phyloP scores from a whole-genome alignment of 2,888 invertebrate genomes.

The Crepidodera aurea region DNA sequence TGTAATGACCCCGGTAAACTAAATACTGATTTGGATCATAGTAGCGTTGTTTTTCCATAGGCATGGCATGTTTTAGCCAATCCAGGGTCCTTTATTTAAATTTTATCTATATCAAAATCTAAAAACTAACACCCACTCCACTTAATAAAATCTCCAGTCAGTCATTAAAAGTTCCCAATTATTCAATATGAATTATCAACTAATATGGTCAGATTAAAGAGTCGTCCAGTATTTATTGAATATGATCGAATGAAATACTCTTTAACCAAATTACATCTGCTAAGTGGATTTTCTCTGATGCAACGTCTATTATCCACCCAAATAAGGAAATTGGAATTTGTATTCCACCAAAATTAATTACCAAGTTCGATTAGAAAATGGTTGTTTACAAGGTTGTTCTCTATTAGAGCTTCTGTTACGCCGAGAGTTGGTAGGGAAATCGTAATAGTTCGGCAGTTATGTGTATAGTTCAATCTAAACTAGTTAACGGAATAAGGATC shows the following conservation, averaged over 20 bases:
- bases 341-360: slow-evolving; percentile 24
- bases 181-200: neutral
- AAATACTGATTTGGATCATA: no score
- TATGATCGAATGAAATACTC: slow-evolving; percentile 7
- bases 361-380: neutral
- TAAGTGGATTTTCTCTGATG: slow-evolving; percentile 18
- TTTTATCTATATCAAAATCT: no score
- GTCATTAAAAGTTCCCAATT: neutral
- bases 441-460: neutral
- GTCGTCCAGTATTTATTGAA: neutral
- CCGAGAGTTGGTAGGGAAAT: neutral
- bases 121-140: no score
- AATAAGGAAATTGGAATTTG: slow-evolving; percentile 19
- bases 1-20: no score
- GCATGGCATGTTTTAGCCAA: no score
- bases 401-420: neutral
- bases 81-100: no score
- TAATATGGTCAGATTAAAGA: neutral
- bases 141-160: no score
- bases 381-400: slow-evolving; percentile 14
- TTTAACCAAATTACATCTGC: slow-evolving; percentile 24
- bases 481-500: no score
- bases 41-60: no score
- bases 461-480: neutral
- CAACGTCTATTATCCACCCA: slow-evolving; percentile 20